Conservation (phyloP, 2,888 invertebrate genomes). For the Carabus problematicus region DNA sequence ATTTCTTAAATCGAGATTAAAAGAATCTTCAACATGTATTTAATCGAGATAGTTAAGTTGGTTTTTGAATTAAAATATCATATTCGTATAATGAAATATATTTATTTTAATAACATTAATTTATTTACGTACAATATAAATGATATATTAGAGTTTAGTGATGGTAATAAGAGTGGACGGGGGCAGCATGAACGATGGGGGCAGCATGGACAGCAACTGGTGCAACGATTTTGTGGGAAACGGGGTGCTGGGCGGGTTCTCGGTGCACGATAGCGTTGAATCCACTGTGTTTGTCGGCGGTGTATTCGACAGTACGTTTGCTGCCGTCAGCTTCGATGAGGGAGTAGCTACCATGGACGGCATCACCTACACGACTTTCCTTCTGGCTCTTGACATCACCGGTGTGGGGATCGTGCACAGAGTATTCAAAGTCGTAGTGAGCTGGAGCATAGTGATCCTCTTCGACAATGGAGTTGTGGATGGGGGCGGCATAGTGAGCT, state of each 20-base stretch:
- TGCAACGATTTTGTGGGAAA: constrained; percentile 13
- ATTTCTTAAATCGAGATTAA: too few relatives aligned
- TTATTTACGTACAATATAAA: too few relatives aligned
- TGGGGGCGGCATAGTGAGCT: constrained; percentile 53
- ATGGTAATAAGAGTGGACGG: too few relatives aligned
- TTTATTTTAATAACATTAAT: too few relatives aligned
- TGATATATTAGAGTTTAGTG: too few relatives aligned
- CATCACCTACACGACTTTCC: constrained; percentile 27
- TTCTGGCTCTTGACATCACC: constrained; percentile 27
- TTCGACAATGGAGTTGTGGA: constrained; percentile 6
- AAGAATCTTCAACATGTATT: too few relatives aligned
- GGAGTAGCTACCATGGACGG: constrained; percentile 25
- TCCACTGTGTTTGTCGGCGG: constrained; percentile 24
- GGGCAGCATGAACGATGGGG: too few relatives aligned
- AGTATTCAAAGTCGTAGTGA: constrained; percentile 30
- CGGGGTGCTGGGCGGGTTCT: constrained; percentile 15
- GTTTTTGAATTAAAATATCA: too few relatives aligned
- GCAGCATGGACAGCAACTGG: constrained; percentile 47
- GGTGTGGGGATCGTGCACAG: constrained; percentile 28
- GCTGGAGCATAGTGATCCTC: constrained; percentile 16
- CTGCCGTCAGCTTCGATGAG: constrained; percentile 34
- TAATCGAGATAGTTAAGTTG: too few relatives aligned
- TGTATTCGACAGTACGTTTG: constrained; percentile 34
- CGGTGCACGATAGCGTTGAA: constrained; percentile 43
- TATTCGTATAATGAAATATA: too few relatives aligned